Base-by-base conservation (phyloP, 2,888 invertebrate genomes). In the Rutpela maculata region DNA sequence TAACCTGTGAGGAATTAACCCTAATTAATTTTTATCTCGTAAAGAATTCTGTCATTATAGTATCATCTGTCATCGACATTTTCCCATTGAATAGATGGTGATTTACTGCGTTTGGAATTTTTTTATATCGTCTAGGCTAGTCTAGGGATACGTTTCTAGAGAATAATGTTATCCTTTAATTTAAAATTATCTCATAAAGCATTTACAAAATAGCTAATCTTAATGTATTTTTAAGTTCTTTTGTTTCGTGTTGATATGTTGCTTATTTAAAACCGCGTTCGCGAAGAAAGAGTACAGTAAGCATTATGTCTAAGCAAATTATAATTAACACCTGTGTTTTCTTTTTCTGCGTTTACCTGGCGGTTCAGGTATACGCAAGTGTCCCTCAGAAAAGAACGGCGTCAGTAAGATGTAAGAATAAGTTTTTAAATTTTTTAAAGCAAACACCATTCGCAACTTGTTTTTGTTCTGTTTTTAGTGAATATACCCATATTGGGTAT, bases 401-500 rank as follows among this genome's bases (percentile, higher is more conserved):
- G n/a, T n/a, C n/a, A 10, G 56, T 55, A 31, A 59, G 59, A 59
- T 12, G 59, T 59, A 59, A 59, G 59, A 59, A 10, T 22, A 59
- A 22, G 3, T 59, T 59, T 50, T 17, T 22, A 3, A 9, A 59
- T 59, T 59, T 19, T 3, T 15, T 12, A n/a, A 38, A 1, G 43
- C 19, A 65, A 65, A 43, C 22, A 19, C 19, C 18, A 17, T 35
- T 65, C 6, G 5, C 11, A 26, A 60, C 15, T 60, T 22, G 12
- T 2, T 11, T 60, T 19, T 60, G 12, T 60, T 22, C 1, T 60
- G 31, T 12, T 86, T 82, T 6, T 81, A 92, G 92, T 92, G 86
- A 91, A 92, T 78, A 82, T 92, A 57, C 91, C 92, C 3, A 91
- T 91, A 88, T 81, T 92, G 18, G 92, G 92, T 66, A 83, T 92